Evolutionary conservation across 2,113 vertebrate species (phyloP).

Genomic region (Triplophysa siluroides): DNA sequence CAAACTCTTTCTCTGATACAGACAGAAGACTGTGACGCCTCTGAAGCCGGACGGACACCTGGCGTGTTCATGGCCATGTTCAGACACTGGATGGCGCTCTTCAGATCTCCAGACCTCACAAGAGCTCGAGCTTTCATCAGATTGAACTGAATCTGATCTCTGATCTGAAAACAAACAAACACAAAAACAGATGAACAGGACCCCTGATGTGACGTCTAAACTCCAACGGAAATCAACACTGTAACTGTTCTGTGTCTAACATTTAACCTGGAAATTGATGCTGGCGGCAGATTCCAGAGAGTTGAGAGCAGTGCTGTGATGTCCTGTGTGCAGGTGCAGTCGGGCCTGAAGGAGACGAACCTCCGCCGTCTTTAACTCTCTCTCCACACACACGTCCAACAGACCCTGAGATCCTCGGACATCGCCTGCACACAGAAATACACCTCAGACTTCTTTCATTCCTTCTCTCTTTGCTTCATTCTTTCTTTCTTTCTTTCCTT

Average conservation of each 20-base stretch:
- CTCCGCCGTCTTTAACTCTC: constrained; percentile 65
- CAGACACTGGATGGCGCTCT: constrained; percentile 71
- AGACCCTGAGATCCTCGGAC: constrained; percentile 67
- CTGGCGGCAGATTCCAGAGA: constrained; percentile 74
- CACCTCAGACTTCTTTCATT: too few relatives aligned
- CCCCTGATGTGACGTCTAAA: too few relatives aligned
- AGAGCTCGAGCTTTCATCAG: constrained; percentile 72
- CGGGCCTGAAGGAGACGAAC: constrained; percentile 76
- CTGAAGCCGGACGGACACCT: constrained; percentile 50
- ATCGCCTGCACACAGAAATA: constrained; percentile 65
- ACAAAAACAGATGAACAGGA: not conserved
- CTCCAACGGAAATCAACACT: too few relatives aligned
- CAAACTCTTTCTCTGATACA: constrained; percentile 64
- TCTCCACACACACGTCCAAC: constrained; percentile 71
- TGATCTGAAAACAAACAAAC: constrained; percentile 61
- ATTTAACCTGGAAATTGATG: constrained; percentile 75
- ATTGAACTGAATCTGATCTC: constrained; percentile 74
- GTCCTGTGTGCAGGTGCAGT: constrained; percentile 67
- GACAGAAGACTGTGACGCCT: constrained; percentile 29
- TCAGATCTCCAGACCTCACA: constrained; percentile 67
- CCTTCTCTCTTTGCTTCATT: too few relatives aligned
- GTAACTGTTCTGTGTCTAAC: too few relatives aligned
- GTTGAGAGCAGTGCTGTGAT: constrained; percentile 70
- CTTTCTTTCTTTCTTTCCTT: too few relatives aligned
- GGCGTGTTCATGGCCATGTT: constrained; percentile 68